Evolutionary conservation across 2,797 vertebrate species (phyloP), one percentile per base, ranked within the genome.

Genomic region (Oreonectes daqikongensis): DNA sequence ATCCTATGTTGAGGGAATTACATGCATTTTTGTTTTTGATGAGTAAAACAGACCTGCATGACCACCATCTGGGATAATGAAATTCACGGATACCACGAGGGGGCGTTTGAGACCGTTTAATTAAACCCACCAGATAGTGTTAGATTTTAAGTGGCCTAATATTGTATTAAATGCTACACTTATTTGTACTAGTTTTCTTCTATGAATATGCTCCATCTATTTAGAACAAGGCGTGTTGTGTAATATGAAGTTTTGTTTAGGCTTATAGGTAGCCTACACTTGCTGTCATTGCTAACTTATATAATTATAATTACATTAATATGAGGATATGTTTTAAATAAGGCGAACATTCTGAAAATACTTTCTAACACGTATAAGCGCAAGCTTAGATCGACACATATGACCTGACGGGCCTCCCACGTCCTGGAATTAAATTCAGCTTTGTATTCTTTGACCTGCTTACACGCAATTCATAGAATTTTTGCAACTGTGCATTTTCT

Each of bases 61-160:
- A 57, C 53, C 24, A 55, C 3, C 22, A 12, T 52, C 8, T 55
- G 52, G 9, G 10, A 11, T 55, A 55, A 24, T 26, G 22, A 55
- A 24, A 55, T 55, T 55, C 52, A 55, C 4, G 6, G 52, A 55
- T 14, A 55, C 52, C 53, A 59, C 55, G 55, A 59, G 55, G 26
- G 17, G 52, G 12, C 52, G 22, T 55, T 55, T 55, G 4, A 5
- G 22, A 22, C 50, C 1, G 50, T 22, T 55, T 5, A 24, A 26
- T 55, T 14, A 26, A 22, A 11, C 22, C 8, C 4, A 55, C 12
- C 22, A 14, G 20, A 53, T 22, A 20, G 12, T 44, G 14, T 35
- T 9, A 35, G 32, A 35, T 35, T 35, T 35, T 35, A 35, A n/a
- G n/a, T n/a, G n/a, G n/a, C n/a, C 9, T 35, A 9, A 35, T 50